phyloP scores from a whole-genome alignment of 2,888 invertebrate genomes.

The Spisula solida region DNA sequence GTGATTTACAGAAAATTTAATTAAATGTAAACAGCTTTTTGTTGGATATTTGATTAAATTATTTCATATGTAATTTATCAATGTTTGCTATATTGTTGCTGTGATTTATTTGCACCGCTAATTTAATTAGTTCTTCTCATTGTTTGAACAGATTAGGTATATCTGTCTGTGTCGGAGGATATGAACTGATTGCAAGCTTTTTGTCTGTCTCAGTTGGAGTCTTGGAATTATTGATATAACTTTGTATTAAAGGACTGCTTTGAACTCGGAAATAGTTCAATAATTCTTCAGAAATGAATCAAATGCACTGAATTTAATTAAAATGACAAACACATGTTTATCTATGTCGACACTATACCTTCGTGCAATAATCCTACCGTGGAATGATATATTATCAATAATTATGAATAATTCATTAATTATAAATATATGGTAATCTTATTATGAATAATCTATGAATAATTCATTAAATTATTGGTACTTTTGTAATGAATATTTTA shows the following conservation, averaged over 20 bases:
- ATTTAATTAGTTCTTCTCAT: not conserved
- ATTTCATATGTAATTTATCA: not conserved
- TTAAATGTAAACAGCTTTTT: not conserved
- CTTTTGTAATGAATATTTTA: no score
- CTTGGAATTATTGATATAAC: not conserved
- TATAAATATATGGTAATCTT: no score
- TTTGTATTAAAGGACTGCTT: not conserved
- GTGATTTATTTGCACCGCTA: not conserved
- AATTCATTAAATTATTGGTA: no score
- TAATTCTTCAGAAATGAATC: not conserved
- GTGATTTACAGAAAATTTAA: not conserved
- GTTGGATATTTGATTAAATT: not conserved
- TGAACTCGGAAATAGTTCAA: not conserved
- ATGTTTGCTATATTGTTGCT: not conserved
- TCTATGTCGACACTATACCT: not conserved
- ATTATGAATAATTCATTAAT: no score
- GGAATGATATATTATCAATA: no score
- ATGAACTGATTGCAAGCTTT: not conserved
- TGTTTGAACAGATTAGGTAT: not conserved
- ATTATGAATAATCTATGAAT: no score
- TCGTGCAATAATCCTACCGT: not conserved
- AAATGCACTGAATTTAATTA: conserved; percentile 1
- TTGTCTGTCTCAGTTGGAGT: not conserved
- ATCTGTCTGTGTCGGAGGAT: not conserved
- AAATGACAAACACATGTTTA: not conserved